A percentile compares a stretch with the other conserved stretches of the same genome.
Conservation (phyloP, 1,140 invertebrate species). For the Agraylea sexmaculata region DNA sequence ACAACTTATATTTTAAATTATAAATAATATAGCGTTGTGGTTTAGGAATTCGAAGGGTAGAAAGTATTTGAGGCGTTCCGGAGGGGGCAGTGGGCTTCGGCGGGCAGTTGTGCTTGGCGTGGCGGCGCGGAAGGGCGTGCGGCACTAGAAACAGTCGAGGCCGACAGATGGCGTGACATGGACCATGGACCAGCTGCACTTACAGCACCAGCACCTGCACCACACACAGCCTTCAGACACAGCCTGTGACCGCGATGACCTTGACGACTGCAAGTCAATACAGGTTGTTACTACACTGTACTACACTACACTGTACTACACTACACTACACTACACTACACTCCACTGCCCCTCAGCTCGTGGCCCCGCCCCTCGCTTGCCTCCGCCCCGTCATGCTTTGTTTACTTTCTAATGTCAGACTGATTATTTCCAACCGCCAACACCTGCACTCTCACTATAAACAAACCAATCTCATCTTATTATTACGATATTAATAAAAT, state of each 20-base stretch:
- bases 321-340: no score
- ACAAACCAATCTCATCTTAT: no score
- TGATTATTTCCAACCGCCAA: no score
- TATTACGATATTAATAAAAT: no score
- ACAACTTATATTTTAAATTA: slow-evolving; percentile 25
- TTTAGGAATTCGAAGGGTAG: slow-evolving; percentile 37
- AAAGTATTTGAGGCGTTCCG: slow-evolving; percentile 35
- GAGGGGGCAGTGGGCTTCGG: slow-evolving; percentile 36
- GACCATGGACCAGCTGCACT: slow-evolving; percentile 37
- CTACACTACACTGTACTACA: no score
- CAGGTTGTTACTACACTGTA: no score
- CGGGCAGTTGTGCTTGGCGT: slow-evolving; percentile 38
- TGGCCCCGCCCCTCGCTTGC: no score
- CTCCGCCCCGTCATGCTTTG: no score
- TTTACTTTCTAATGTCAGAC: no score
- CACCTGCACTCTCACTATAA: no score
- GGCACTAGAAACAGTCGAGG: slow-evolving; percentile 37
- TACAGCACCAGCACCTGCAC: slow-evolving; percentile 27
- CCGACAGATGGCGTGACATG: slow-evolving; percentile 36
- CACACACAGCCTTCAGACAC: slow-evolving; percentile 23
- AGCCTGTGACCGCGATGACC: neutral
- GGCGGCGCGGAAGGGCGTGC: slow-evolving; percentile 32
- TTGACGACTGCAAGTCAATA: neutral
- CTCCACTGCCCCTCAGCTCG: no score
- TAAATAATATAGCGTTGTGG: slow-evolving; percentile 31